phyloP scores from a whole-genome alignment of 1,140 invertebrate genomes.

The Bursaphelenchus mucronatus region DNA sequence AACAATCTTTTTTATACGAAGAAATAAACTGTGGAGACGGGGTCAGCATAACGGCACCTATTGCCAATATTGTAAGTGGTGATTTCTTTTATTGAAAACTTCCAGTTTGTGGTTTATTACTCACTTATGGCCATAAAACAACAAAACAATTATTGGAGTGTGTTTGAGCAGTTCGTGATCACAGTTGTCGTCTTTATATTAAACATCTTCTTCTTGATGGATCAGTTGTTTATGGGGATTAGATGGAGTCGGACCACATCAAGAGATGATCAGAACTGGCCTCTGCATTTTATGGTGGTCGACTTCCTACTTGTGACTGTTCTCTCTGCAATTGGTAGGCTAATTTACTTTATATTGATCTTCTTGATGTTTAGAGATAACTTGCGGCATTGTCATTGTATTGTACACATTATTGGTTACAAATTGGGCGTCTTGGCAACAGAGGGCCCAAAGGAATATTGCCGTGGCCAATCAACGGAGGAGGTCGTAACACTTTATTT shows the following conservation, averaged over 20 bases:
- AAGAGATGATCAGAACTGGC: slow-evolving; percentile 27
- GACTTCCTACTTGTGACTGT: slow-evolving; percentile 10
- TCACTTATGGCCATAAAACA: slow-evolving; percentile 30
- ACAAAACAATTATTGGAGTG: slow-evolving; percentile 27
- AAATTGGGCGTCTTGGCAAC: slow-evolving; percentile 8
- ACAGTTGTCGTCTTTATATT: slow-evolving; percentile 15
- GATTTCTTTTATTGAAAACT: background rate
- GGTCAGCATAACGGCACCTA: slow-evolving; percentile 26
- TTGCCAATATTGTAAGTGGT: slow-evolving; percentile 27
- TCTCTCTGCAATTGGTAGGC: slow-evolving; percentile 3
- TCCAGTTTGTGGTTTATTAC: slow-evolving; percentile 24
- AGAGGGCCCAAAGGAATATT: slow-evolving; percentile 10
- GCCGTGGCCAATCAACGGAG: too few species aligned
- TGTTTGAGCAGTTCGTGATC: slow-evolving; percentile 30
- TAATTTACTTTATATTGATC: background rate
- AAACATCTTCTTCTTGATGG: slow-evolving; percentile 26
- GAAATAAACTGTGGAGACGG: slow-evolving; percentile 30
- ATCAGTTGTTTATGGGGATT: slow-evolving; percentile 25
- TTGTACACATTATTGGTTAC: slow-evolving; percentile 11
- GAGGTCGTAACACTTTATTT: too few species aligned
- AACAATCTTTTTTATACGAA: slow-evolving; percentile 32
- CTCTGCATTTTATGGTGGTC: slow-evolving; percentile 22
- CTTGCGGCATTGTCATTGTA: background rate
- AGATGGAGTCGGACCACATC: slow-evolving; percentile 8
- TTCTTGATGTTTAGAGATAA: background rate